Evolutionary conservation across 2,797 vertebrate species (phyloP), one percentile per base, ranked within the genome.

Genomic region (Kryptolebias ocellatus): DNA sequence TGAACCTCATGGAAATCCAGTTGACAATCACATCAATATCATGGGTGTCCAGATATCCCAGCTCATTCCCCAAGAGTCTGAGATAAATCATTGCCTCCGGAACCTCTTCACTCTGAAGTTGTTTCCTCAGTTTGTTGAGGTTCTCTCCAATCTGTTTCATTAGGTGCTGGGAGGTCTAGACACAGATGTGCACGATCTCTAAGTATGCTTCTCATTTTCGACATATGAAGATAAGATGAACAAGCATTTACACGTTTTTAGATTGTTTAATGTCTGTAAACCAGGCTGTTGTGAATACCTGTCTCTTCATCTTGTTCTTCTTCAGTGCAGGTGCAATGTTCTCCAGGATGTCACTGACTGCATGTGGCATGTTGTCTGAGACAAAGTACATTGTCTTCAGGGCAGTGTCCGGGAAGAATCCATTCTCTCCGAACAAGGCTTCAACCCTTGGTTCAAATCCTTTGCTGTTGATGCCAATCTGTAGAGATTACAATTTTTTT

Each of bases 11-110:
- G 72, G 83, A 86, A 20, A 86, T 89, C 74, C 95, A 89, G 53
- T 92, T 62, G 46, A 81, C 86, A 77, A 94, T 83, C 47, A 79
- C 78, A 34, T 89, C 91, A 64, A 98, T 84, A 53, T 99, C 97
- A 2, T 78, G 94, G 66, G 95, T 92, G 78, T 76, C 95, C 83
- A 97, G 58, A 85, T 98, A 99, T 42, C 97, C 96, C 63, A 99
- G 91, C 75, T 99, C 98, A 88, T 95, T 94, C 76, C 94, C 96
- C 58, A 99, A 72, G 72, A 99, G 89, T 68, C 92, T 95, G 76
- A 99, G 91, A 76, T 97, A 99, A 39, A 97, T 93, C 89, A 93
- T 95, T 68, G 95, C 97, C 84, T 99, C 96, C 0, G 97, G 97
- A 63, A 89, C 81, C 61, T 95, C 81, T 31, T 92, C 90, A 14